These are phyloP conservation scores for Palloptera scutellata DNA, from an alignment of 2,888 invertebrate genomes.

Conservation along the genomic window DNA sequence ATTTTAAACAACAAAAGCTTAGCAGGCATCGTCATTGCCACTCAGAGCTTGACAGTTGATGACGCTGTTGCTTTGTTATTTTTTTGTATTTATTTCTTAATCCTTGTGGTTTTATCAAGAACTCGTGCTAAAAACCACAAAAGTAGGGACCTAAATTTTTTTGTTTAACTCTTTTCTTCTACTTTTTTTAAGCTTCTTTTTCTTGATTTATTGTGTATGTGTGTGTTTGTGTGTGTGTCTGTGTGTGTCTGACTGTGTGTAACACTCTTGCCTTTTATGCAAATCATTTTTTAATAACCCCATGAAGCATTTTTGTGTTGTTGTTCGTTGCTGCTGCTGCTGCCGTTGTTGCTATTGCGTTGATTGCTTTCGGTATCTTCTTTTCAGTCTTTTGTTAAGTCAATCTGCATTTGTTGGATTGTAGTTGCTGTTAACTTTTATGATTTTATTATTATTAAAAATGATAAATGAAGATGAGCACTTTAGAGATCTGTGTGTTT, in stretches of 20 bases:
- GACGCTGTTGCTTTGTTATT: slow-evolving; percentile 1
- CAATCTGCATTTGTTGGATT: slow-evolving; percentile 32
- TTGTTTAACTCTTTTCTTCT: too few species aligned
- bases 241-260: neutral
- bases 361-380: slow-evolving; percentile 23
- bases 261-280: slow-evolving; percentile 45
- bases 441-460: slow-evolving; percentile 57
- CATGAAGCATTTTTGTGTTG: slow-evolving; percentile 14
- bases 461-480: slow-evolving; percentile 55
- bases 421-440: slow-evolving; percentile 41
- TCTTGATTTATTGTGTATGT: too few species aligned
- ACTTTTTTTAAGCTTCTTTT: too few species aligned
- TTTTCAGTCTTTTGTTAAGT: slow-evolving; percentile 25
- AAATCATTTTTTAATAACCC: slow-evolving; percentile 59
- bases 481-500: slow-evolving; percentile 3
- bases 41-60: neutral
- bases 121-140: slow-evolving; percentile 42
- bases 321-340: neutral
- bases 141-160: neutral
- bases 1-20: too few species aligned
- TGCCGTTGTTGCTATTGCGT: slow-evolving; percentile 7
- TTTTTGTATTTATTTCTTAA: slow-evolving; percentile 51
- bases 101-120: slow-evolving; percentile 45
- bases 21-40: too few species aligned
- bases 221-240: too few species aligned